Evolutionary conservation across 2,888 invertebrate species (phyloP).

Genomic region (Spilarctia lutea): DNA sequence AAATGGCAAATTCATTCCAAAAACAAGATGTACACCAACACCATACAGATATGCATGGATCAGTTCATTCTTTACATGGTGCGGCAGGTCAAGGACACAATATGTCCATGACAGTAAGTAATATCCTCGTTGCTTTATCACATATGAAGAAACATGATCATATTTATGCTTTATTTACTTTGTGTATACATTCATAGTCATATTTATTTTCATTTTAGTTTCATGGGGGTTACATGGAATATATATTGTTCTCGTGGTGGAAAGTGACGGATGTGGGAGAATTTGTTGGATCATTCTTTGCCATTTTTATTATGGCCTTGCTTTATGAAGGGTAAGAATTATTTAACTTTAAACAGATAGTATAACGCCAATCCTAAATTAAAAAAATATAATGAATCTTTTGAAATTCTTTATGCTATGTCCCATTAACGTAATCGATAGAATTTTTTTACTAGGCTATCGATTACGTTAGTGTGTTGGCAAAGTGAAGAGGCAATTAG

Average conservation of each 20-base stretch:
- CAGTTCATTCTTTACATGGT: constrained; percentile 25
- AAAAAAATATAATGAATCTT: background rate
- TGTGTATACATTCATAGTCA: background rate
- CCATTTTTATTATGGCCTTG: constrained; percentile 96
- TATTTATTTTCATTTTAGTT: constrained; percentile 87
- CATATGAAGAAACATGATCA: background rate
- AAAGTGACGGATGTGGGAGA: constrained; percentile 90
- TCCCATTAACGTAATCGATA: background rate
- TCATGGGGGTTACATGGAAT: constrained; percentile 92
- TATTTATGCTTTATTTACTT: background rate
- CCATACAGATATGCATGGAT: constrained; percentile 35
- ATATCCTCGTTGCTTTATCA: background rate
- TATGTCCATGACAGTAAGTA: constrained; percentile 74
- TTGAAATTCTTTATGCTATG: background rate
- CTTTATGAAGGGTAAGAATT: constrained; percentile 95
- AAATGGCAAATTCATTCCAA: constrained; percentile 16
- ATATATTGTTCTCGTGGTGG: constrained; percentile 94
- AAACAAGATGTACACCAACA: constrained; percentile 38
- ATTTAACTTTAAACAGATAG: constrained; percentile 16
- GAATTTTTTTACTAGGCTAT: background rate
- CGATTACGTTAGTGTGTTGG: too few species aligned
- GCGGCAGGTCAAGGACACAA: constrained; percentile 41
- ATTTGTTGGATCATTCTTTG: constrained; percentile 95
- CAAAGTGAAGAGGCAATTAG: background rate
- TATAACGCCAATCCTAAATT: background rate